Conservation (phyloP, 2,797 vertebrate genomes). For the Parotocinclus haroldoi region DNA sequence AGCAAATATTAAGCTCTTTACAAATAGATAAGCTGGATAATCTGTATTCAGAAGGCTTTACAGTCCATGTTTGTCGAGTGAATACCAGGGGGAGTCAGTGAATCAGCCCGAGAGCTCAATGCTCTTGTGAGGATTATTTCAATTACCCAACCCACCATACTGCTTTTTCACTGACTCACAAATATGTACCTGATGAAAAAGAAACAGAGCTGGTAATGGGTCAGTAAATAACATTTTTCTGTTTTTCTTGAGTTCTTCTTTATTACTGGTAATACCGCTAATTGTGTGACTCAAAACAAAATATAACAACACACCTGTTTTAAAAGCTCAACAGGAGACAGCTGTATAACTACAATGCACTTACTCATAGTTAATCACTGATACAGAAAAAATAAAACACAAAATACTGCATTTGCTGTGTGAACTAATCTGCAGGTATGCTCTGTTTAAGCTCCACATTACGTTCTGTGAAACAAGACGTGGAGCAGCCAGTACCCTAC, state of each 20-base stretch:
- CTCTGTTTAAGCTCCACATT: too few species aligned
- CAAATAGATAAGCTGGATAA: slow-evolving; percentile 12
- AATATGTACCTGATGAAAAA: neutral
- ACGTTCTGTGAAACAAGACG: too few species aligned
- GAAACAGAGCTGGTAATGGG: neutral
- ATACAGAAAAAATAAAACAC: too few species aligned
- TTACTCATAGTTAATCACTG: too few species aligned
- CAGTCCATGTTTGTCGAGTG: neutral
- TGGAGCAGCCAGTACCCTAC: too few species aligned
- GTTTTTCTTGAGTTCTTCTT: too few species aligned
- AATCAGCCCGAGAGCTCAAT: neutral
- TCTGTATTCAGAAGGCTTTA: neutral
- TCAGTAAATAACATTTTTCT: neutral
- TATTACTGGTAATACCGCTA: too few species aligned
- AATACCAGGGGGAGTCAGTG: neutral
- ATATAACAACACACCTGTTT: too few species aligned
- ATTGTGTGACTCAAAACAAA: neutral
- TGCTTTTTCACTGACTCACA: neutral
- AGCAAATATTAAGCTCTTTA: slow-evolving; percentile 8
- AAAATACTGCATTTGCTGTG: too few species aligned
- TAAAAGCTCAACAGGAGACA: too few species aligned
- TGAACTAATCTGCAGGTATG: too few species aligned
- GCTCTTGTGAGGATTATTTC: neutral
- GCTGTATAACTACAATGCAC: neutral
- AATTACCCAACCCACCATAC: neutral